Conservation (phyloP, 2,797 vertebrate genomes). For the Nyctalus aviator region DNA sequence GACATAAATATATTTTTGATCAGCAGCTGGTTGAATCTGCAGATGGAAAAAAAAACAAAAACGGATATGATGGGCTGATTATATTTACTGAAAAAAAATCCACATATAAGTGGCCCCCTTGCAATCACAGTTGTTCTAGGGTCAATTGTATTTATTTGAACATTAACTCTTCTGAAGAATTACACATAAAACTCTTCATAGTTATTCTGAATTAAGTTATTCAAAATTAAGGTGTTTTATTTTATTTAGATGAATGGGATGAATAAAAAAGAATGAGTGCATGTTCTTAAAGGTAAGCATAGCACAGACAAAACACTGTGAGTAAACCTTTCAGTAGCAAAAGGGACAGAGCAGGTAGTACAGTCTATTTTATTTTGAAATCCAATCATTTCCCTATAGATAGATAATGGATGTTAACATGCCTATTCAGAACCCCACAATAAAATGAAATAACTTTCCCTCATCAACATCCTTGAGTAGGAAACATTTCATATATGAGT, state of each 20-base stretch:
- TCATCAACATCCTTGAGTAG: not conserved
- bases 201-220: not conserved
- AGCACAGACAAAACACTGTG: not conserved
- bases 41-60: not conserved
- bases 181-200: not conserved
- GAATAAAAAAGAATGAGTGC: not conserved
- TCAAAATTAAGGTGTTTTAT: not conserved
- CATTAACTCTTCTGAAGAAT: not conserved
- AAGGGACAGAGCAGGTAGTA: not conserved
- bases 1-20: not conserved
- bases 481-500: not conserved
- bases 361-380: conserved; percentile 12
- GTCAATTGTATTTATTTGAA: not conserved
- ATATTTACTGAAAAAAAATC: not conserved
- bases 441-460: not conserved
- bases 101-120: not conserved
- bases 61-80: not conserved
- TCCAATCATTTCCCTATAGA: not conserved
- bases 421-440: not conserved
- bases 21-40: not conserved
- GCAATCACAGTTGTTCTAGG: not conserved
- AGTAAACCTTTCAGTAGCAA: not conserved
- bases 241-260: not conserved
- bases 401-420: conserved; percentile 28
- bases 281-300: not conserved